phyloP scores from a whole-genome alignment of 1,140 invertebrate species.

The Batillaria attramentaria region DNA sequence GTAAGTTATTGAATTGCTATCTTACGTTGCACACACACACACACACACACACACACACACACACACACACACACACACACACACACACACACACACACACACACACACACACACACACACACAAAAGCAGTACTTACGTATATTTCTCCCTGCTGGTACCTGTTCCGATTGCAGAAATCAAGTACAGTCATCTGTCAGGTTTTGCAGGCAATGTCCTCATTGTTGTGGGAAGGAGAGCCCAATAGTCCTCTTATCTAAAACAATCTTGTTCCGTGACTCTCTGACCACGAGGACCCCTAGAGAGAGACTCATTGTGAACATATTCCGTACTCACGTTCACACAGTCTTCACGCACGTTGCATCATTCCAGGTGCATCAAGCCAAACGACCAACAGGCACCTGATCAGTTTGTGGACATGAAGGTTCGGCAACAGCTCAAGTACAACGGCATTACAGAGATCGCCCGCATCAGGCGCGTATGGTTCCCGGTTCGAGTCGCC shows the following conservation, averaged over 20 bases:
- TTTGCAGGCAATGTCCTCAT: conserved; percentile 10
- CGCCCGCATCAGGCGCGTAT: conserved; percentile 58
- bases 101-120: background rate
- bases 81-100: conserved; percentile 1
- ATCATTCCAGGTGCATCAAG: conserved; percentile 80
- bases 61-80: background rate
- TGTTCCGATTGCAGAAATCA: background rate
- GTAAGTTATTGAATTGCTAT: too few relatives aligned
- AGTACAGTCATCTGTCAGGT: conserved; percentile 16
- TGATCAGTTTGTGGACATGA: conserved; percentile 78
- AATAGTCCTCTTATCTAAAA: too few relatives aligned
- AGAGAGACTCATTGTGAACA: too few relatives aligned
- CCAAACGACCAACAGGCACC: conserved; percentile 81
- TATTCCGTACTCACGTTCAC: too few relatives aligned
- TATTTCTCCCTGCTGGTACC: conserved; percentile 29
- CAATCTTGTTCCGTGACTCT: too few relatives aligned
- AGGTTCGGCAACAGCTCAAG: conserved; percentile 84
- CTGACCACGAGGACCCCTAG: too few relatives aligned
- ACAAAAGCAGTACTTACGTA: conserved; percentile 38
- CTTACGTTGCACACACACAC: background rate
- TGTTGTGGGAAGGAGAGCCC: background rate
- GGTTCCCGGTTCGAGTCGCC: conserved; percentile 54
- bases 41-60: background rate
- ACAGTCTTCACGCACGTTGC: too few relatives aligned
- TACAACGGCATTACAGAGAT: conserved; percentile 68